Percentiles rank a stretch among this genome's conserved stretches.
Conservation (phyloP, 2,113 vertebrate species). For the Taurulus bubalis region DNA sequence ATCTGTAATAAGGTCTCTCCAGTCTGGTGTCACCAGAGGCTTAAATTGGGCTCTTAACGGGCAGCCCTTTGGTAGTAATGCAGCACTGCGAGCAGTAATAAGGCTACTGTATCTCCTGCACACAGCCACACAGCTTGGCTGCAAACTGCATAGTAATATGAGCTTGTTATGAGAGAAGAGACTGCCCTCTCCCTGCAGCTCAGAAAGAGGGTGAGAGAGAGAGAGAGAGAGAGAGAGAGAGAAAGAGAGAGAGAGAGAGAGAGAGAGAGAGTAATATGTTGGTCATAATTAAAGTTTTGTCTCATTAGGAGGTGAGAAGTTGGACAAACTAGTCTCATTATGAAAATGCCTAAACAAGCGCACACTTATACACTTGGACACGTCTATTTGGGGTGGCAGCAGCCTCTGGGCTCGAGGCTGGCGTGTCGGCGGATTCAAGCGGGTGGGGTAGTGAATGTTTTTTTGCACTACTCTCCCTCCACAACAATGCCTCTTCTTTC, state of each 20-base stretch:
- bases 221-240: neutral
- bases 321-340: constrained; percentile 54
- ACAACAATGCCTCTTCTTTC: constrained; percentile 11
- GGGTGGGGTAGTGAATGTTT: neutral
- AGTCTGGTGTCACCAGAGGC: constrained; percentile 61
- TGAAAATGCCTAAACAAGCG: constrained; percentile 19
- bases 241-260: constrained; percentile 5
- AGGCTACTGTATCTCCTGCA: constrained; percentile 61
- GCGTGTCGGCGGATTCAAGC: neutral
- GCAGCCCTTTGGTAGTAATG: constrained; percentile 34
- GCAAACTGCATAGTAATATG: constrained; percentile 54
- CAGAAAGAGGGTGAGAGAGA: constrained; percentile 8
- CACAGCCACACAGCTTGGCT: constrained; percentile 32
- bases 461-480: constrained; percentile 3
- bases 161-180: constrained; percentile 57
- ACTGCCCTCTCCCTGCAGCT: constrained; percentile 10
- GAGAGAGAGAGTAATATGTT: constrained; percentile 25
- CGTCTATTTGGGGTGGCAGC: neutral
- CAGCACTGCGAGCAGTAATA: constrained; percentile 65
- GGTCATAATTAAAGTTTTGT: constrained; percentile 54
- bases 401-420: constrained; percentile 6
- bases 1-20: constrained; percentile 21
- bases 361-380: neutral
- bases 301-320: constrained; percentile 59
- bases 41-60: constrained; percentile 70